phyloP scores from a whole-genome alignment of 2,797 vertebrate genomes.

The Alfaro cultratus region DNA sequence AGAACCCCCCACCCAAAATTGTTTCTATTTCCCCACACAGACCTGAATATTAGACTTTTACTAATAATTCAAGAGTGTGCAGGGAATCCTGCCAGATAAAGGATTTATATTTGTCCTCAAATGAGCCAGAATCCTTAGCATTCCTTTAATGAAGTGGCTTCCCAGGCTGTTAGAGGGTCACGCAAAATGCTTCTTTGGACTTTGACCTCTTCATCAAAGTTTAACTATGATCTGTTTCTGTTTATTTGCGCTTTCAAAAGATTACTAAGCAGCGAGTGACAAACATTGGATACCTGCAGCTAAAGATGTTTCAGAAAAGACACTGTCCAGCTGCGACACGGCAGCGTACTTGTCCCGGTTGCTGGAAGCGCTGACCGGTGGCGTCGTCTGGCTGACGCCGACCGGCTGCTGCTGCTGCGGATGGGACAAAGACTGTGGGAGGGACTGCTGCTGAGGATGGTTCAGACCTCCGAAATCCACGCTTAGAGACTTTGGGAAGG shows the following conservation, averaged over 20 bases:
- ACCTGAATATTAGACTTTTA: background rate
- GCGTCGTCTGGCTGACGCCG: conserved; percentile 32
- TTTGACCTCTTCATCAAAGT: background rate
- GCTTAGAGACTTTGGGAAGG: conserved; percentile 84
- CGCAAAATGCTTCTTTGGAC: background rate
- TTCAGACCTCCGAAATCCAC: conserved; percentile 82
- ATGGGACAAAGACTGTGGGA: conserved; percentile 67
- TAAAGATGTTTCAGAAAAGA: conserved; percentile 70
- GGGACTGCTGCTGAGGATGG: conserved; percentile 61
- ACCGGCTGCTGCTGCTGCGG: conserved; percentile 45
- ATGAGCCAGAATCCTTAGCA: background rate
- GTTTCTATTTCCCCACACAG: too few relatives aligned
- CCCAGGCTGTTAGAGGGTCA: background rate
- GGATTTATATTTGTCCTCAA: background rate
- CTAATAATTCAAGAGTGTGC: background rate
- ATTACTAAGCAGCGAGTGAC: background rate
- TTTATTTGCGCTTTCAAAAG: background rate
- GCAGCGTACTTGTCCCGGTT: conserved; percentile 80
- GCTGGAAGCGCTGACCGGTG: conserved; percentile 35
- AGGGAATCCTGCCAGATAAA: background rate
- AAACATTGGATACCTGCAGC: conserved; percentile 62
- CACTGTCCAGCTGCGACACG: conserved; percentile 81
- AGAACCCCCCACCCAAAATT: too few relatives aligned
- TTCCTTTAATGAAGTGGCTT: background rate
- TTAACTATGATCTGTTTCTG: background rate